Evolutionary conservation across 2,113 vertebrate species (phyloP).

Genomic region (Syngnathus scovelli): DNA sequence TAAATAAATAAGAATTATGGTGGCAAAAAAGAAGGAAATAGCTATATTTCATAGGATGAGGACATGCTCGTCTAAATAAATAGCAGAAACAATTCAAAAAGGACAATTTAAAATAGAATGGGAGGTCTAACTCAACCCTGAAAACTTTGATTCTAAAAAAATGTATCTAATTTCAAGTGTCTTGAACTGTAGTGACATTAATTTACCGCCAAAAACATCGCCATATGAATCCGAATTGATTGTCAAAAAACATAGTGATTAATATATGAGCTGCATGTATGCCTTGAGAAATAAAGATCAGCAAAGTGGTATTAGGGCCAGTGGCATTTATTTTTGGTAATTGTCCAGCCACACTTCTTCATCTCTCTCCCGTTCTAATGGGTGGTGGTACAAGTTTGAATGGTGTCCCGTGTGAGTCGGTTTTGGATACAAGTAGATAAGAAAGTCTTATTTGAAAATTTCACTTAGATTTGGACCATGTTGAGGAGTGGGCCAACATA

Average conservation of each 20-base stretch:
- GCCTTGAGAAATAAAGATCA: not conserved
- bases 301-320: not conserved
- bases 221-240: not conserved
- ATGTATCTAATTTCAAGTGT: not conserved
- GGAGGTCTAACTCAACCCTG: not conserved
- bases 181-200: not conserved
- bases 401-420: too few species aligned
- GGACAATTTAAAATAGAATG: not conserved
- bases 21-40: not conserved
- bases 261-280: not conserved
- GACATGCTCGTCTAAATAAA: not conserved
- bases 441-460: not conserved
- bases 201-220: not conserved
- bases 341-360: not conserved
- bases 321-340: not conserved
- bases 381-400: not conserved
- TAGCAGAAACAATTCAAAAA: not conserved
- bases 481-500: not conserved
- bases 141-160: not conserved
- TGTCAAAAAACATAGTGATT: not conserved
- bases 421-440: not conserved
- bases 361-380: not conserved
- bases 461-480: not conserved
- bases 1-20: not conserved
- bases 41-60: not conserved